Base-by-base conservation (phyloP, 1,140 invertebrate species). In the Heliconius melpomene region DNA sequence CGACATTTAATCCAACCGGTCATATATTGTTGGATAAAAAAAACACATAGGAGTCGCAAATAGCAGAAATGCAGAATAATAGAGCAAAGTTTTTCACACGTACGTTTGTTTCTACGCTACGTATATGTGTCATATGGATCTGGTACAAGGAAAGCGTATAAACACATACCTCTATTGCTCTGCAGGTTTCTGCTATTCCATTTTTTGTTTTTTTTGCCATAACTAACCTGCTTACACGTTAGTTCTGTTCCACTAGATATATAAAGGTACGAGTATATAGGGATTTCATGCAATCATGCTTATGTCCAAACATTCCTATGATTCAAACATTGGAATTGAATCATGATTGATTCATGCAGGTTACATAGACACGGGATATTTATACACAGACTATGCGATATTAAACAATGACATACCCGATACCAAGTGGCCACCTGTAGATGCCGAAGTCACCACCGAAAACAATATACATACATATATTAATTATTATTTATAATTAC, bases 351-450 rank as follows among this genome's bases (percentile, higher is more conserved):
- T 86, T 83, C 89, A 90, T 90, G 88, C 90, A 88, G 76, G 73
- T 83, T 79, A 84, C 78, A 83, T 74, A 77, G 79, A 83, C 86
- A 79, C 83, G 88, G 85, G 85, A 84, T 77, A 82, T 82, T 82
- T 86, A 86, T 81, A 83, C 77, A 83, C 78, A 83, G 73, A 32
- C 70, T 79, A 85, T 87, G 85, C 87, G 73, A 80, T 94, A 93
- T 95, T 94, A 94, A 95, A 94, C 94, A 90, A 93, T 94, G 95
- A 97, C 97, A 94, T 97, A 97, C 97, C 97, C 96, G 96, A 95
- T 96, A 97, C 97, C 97, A 97, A 95, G 96, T 96, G 95, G 96
- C 96, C 95, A 97, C 97, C 97, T 97, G 95, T 90, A 91, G 84
- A 89, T 87, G 85, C 85, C 87, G 87, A 83, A 88, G 86, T 85